A percentile compares a stretch with the other conserved stretches of the same genome.
Conservation (phyloP, 37 sponge, comb jelly and placozoan species). For the Aphrocallistes beatrix region DNA sequence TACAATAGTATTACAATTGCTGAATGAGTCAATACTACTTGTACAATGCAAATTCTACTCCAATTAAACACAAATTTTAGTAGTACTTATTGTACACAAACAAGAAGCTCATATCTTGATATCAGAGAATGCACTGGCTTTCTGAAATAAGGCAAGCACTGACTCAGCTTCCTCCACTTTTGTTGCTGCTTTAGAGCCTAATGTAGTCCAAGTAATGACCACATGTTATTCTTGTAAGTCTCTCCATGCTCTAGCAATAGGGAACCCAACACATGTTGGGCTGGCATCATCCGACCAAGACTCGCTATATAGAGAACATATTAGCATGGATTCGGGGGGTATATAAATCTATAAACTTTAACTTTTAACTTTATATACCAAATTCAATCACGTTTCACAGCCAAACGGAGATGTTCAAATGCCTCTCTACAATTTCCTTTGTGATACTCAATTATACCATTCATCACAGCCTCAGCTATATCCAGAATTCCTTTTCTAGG, state of each 20-base stretch:
- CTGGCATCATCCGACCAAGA: conserved; percentile 62
- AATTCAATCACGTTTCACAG: conserved; percentile 52
- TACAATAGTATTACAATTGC: no score
- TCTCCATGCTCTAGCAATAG: conserved; percentile 44
- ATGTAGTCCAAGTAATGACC: conserved; percentile 38
- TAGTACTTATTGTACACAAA: conserved; percentile 45
- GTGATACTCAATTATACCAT: conserved; percentile 49
- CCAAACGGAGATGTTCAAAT: conserved; percentile 37
- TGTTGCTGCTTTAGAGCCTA: conserved; percentile 26
- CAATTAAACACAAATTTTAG: conserved; percentile 26
- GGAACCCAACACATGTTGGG: conserved; percentile 41
- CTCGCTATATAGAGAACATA: no score
- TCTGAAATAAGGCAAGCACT: conserved; percentile 10
- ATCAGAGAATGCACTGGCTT: conserved; percentile 32
- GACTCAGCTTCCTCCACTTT: conserved; percentile 28
- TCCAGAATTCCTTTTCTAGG: conserved; percentile 34
- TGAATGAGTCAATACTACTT: no score
- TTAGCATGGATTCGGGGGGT: no score
- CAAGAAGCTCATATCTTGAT: conserved; percentile 42
- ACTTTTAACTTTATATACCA: no score
- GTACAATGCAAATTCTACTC: no score
- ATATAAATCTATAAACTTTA: no score
- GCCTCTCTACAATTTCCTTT: conserved; percentile 36
- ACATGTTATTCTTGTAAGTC: conserved; percentile 43
- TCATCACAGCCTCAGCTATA: conserved; percentile 40